These are phyloP conservation scores for Sipha flava DNA, from an alignment of 1,140 invertebrate species.

Conservation along the genomic window DNA sequence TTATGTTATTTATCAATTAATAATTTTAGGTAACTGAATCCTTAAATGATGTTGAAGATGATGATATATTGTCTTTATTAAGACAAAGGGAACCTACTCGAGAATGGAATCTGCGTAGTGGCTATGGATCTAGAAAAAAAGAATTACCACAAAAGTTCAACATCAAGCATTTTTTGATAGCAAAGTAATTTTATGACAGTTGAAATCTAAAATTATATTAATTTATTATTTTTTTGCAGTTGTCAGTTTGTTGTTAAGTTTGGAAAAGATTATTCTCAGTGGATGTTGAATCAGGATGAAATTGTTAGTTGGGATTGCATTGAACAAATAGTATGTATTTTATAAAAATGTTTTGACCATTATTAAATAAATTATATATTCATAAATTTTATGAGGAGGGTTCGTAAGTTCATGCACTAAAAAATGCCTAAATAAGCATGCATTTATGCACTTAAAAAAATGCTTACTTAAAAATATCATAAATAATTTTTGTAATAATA, in stretches of 20 bases:
- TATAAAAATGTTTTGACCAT: constrained; percentile 25
- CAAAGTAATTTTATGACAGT: constrained; percentile 59
- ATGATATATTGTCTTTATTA: constrained; percentile 47
- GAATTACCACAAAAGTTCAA: constrained; percentile 64
- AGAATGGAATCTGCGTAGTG: constrained; percentile 76
- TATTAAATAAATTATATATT: too few relatives aligned
- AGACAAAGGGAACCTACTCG: constrained; percentile 89
- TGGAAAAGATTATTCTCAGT: constrained; percentile 64
- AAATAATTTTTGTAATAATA: too few relatives aligned
- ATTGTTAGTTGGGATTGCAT: constrained; percentile 85
- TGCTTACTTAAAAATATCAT: too few relatives aligned
- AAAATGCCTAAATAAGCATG: too few relatives aligned
- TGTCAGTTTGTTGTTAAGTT: constrained; percentile 89
- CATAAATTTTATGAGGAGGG: too few relatives aligned
- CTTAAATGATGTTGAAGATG: constrained; percentile 30
- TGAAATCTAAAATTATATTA: not conserved
- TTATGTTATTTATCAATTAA: not conserved
- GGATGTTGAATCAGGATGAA: constrained; percentile 73
- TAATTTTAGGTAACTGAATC: constrained; percentile 16
- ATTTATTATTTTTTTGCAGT: constrained; percentile 46
- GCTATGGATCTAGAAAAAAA: constrained; percentile 44
- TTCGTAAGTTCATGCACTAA: too few relatives aligned
- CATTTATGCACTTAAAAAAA: too few relatives aligned
- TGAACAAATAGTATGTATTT: constrained; percentile 69
- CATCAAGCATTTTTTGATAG: constrained; percentile 87